phyloP scores from a whole-genome alignment of 1,140 invertebrate genomes.

The Hylyphantes graminicola region DNA sequence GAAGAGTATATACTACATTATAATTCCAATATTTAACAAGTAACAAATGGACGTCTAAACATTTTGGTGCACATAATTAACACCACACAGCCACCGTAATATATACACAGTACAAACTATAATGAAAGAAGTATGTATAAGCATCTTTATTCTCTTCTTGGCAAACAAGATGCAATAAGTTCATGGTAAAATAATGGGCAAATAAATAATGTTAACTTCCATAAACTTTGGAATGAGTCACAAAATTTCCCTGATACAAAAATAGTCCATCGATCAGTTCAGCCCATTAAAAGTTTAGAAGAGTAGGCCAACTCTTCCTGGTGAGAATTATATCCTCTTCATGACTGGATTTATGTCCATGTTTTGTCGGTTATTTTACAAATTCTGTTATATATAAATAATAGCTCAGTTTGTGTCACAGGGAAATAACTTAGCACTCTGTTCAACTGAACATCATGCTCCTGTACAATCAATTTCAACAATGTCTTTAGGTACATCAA shows the following conservation, averaged over 20 bases:
- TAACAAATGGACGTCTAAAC: constrained; percentile 59
- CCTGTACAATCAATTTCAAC: constrained; percentile 79
- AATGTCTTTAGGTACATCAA: constrained; percentile 98
- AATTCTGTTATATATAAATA: constrained; percentile 36
- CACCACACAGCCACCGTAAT: constrained; percentile 47
- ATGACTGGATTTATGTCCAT: constrained; percentile 8
- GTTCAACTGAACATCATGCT: constrained; percentile 45
- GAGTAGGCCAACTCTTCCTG: constrained; percentile 2
- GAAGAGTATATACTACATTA: constrained; percentile 39
- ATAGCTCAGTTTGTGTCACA: constrained; percentile 28
- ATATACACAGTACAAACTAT: constrained; percentile 28
- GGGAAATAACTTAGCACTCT: constrained; percentile 23
- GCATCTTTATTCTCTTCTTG: constrained; percentile 27
- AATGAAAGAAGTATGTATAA: constrained; percentile 39
- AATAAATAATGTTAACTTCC: constrained; percentile 56
- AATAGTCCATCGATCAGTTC: constrained; percentile 47
- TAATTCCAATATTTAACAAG: constrained; percentile 49
- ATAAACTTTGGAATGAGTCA: constrained; percentile 30
- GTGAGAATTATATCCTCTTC: not conserved
- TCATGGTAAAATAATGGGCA: constrained; percentile 55
- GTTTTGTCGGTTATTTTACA: constrained; percentile 2
- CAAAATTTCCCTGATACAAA: constrained; percentile 58
- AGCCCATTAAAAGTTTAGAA: constrained; percentile 28
- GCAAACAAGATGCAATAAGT: constrained; percentile 31
- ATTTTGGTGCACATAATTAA: constrained; percentile 42